Evolutionary conservation across 1,140 invertebrate genomes (phyloP), one percentile per base, ranked within the genome.

Genomic region (Drosophila funebris): DNA sequence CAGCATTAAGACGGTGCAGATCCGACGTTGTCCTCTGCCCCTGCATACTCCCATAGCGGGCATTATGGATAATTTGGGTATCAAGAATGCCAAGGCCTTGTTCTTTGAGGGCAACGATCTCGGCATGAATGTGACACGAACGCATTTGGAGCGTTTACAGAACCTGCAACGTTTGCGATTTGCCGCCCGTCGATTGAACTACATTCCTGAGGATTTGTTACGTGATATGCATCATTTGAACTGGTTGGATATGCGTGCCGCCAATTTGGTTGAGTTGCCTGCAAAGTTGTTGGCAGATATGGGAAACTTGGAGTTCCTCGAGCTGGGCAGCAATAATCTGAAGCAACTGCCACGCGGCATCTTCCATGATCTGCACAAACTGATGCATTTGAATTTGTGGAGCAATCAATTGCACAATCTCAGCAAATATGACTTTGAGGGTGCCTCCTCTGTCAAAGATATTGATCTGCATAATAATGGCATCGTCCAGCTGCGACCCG

Each of bases 401-500:
- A 93, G 93, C 74, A 95, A 95, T 75, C 92, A 93, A 61, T 90
- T 95, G 48, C 92, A 92, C 9, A 93, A 93, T 81, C 91, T 95
- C 4, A 92, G 93, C 0, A 91, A 93, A 46, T 92, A 93, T 37
- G 92, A 93, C 48, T 95, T 96, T 63, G 92, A 93, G 27, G 93
- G 93, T 14, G 92, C 94, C 4, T 78, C 92, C 16, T 93, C 93
- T 4, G 85, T 95, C 8, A 90, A 93, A 75, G 93, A 93, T 76
- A 91, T 95, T 56, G 95, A 95, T 88, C 71, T 95, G 14, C 94
- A 93, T 72, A 92, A 91, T 5, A 96, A 95, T 81, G 91, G 93
- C n/a, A 91, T 96, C 54, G 93, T 93, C 20, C 91, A 92, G 20
- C 91, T 96, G 36, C 92, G 93, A 2, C 77, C 92, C 3, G 92